These are phyloP conservation scores for Centropyge bicolor DNA, from an alignment of 2,797 vertebrate species.

Conservation along the genomic window DNA sequence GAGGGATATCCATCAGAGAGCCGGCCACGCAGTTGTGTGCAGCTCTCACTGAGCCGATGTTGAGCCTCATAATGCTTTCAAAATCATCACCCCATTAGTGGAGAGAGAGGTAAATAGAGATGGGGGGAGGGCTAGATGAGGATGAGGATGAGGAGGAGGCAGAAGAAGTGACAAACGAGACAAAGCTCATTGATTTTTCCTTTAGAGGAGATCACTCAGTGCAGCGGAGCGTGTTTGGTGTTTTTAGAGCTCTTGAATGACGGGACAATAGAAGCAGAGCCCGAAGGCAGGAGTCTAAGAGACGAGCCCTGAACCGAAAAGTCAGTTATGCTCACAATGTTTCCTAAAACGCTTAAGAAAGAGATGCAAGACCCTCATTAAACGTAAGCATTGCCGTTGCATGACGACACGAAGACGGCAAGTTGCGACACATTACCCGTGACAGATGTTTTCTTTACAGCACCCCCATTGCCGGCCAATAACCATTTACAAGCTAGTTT, in stretches of 20 bases:
- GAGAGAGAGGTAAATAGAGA: slow-evolving; percentile 36
- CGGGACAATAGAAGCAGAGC: slow-evolving; percentile 33
- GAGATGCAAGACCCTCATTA: slow-evolving; percentile 18
- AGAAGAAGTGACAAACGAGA: slow-evolving; percentile 68
- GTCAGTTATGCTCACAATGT: slow-evolving; percentile 28
- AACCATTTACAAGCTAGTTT: slow-evolving; percentile 66
- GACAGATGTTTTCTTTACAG: slow-evolving; percentile 65
- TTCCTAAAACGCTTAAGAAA: slow-evolving; percentile 12
- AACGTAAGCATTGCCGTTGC: slow-evolving; percentile 46
- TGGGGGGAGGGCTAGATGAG: neutral
- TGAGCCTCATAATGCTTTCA: slow-evolving; percentile 65
- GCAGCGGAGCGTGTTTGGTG: slow-evolving; percentile 61
- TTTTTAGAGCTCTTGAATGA: slow-evolving; percentile 61
- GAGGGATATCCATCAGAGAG: slow-evolving; percentile 68
- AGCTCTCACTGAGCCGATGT: slow-evolving; percentile 54
- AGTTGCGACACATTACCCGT: slow-evolving; percentile 46
- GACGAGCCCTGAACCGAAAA: slow-evolving; percentile 28
- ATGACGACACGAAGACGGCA: slow-evolving; percentile 44
- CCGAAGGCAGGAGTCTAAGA: slow-evolving; percentile 40
- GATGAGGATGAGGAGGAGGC: slow-evolving; percentile 17
- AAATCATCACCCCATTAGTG: slow-evolving; percentile 72
- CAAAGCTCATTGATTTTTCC: slow-evolving; percentile 75
- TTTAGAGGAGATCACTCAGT: slow-evolving; percentile 70
- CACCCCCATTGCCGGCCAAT: slow-evolving; percentile 28
- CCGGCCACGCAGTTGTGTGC: slow-evolving; percentile 34